Percentiles rank a stretch among this genome's conserved stretches.
Conservation (phyloP, 2,797 vertebrate genomes). For the Scyliorhinus canicula region DNA sequence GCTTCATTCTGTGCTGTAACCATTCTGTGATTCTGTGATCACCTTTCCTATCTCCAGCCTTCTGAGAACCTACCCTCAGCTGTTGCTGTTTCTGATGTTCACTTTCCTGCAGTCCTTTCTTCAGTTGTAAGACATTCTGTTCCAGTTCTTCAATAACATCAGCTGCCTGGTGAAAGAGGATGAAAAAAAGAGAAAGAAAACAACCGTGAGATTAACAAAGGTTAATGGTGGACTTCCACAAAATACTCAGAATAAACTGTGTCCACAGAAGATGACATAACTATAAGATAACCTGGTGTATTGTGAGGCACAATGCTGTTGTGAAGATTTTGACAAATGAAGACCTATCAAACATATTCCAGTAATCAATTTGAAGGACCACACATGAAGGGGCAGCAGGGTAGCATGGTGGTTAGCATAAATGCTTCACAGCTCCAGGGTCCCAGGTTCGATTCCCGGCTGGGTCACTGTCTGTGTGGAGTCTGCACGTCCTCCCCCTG, state of each 20-base stretch:
- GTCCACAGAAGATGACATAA: background rate
- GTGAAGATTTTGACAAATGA: background rate
- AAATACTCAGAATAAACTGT: background rate
- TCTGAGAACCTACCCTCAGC: slow-evolving; percentile 62
- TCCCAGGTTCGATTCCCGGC: too few species aligned
- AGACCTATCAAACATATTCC: background rate
- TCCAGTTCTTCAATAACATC: slow-evolving; percentile 70
- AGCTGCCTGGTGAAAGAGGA: slow-evolving; percentile 60
- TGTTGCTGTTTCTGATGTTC: slow-evolving; percentile 69
- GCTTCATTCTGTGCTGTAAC: background rate
- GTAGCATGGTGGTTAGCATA: too few species aligned
- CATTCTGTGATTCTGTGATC: background rate
- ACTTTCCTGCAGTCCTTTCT: slow-evolving; percentile 70
- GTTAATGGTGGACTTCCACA: background rate
- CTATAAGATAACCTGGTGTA: background rate
- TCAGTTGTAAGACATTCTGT: slow-evolving; percentile 58
- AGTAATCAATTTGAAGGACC: background rate
- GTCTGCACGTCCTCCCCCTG: too few species aligned
- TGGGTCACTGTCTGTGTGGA: too few species aligned
- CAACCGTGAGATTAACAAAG: background rate
- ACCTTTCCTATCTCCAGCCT: background rate
- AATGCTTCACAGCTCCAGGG: too few species aligned
- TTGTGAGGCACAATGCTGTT: background rate
- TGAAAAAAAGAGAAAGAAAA: background rate
- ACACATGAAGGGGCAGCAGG: too few species aligned